Conservation (phyloP, 1,140 invertebrate genomes). For the Neotoxoptera formosana region DNA sequence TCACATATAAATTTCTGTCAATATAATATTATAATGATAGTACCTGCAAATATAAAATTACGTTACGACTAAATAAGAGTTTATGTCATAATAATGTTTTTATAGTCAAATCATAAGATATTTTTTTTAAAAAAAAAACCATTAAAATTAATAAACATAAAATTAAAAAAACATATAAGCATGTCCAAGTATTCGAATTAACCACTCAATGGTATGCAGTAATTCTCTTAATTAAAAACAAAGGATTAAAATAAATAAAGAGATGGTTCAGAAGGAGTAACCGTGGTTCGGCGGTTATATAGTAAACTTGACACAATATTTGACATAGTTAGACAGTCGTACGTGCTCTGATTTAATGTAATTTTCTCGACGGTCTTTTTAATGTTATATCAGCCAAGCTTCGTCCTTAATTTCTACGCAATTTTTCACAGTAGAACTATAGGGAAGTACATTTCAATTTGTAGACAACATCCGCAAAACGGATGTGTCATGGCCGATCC, state of each 20-base stretch:
- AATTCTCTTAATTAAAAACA: constrained; percentile 29
- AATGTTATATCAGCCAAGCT: background rate
- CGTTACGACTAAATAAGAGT: background rate
- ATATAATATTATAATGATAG: background rate
- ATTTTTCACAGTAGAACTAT: background rate
- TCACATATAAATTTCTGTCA: background rate
- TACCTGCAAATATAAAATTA: background rate
- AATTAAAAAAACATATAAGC: background rate
- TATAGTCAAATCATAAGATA: background rate
- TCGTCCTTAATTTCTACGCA: constrained; percentile 18
- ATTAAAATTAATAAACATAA: background rate
- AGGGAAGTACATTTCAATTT: constrained; percentile 36
- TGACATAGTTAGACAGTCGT: constrained; percentile 30
- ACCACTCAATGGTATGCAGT: background rate
- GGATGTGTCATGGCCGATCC: constrained; percentile 9
- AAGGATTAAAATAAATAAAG: constrained; percentile 10
- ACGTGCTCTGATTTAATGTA: constrained; percentile 51
- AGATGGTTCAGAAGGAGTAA: background rate
- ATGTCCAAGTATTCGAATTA: background rate
- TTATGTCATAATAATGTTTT: background rate
- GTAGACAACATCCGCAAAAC: background rate
- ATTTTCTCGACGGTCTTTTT: constrained; percentile 37
- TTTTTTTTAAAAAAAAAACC: background rate
- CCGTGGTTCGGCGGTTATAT: background rate
- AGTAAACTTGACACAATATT: constrained; percentile 22